Conservation (phyloP, 2,888 invertebrate species). For the Achlya flavicornis region DNA sequence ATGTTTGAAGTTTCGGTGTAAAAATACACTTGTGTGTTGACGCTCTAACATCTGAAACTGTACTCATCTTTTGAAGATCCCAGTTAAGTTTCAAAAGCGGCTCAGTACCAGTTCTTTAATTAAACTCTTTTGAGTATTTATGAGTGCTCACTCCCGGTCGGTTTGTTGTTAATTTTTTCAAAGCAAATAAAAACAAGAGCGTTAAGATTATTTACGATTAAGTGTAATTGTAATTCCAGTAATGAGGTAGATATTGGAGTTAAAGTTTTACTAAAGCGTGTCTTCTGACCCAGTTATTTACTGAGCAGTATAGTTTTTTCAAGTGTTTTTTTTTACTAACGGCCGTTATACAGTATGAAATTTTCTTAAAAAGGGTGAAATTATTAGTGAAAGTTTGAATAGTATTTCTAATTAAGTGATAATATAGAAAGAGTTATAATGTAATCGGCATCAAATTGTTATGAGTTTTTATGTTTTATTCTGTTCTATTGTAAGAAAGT, state of each 20-base stretch:
- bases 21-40: constrained; percentile 64
- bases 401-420: neutral
- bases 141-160: neutral
- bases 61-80: constrained; percentile 13
- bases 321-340: constrained; percentile 35
- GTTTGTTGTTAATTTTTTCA: neutral
- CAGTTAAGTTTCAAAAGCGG: constrained; percentile 8
- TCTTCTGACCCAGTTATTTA: constrained; percentile 51
- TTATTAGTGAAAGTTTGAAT: constrained; percentile 4
- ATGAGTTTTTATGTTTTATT: no score
- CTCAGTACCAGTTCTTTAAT: neutral
- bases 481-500: no score
- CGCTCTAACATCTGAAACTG: constrained; percentile 40
- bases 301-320: constrained; percentile 36
- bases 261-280: constrained; percentile 45
- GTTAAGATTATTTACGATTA: constrained; percentile 3
- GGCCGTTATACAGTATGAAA: constrained; percentile 13
- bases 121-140: constrained; percentile 1
- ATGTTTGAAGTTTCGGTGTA: constrained; percentile 56
- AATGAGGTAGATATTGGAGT: constrained; percentile 6
- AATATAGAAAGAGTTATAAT: neutral
- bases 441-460: no score
- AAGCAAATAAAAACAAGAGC: neutral
- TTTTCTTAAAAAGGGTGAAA: constrained; percentile 11
- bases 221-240: constrained; percentile 6